phyloP scores from a whole-genome alignment of 2,888 invertebrate genomes.

The Limulus polyphemus region DNA sequence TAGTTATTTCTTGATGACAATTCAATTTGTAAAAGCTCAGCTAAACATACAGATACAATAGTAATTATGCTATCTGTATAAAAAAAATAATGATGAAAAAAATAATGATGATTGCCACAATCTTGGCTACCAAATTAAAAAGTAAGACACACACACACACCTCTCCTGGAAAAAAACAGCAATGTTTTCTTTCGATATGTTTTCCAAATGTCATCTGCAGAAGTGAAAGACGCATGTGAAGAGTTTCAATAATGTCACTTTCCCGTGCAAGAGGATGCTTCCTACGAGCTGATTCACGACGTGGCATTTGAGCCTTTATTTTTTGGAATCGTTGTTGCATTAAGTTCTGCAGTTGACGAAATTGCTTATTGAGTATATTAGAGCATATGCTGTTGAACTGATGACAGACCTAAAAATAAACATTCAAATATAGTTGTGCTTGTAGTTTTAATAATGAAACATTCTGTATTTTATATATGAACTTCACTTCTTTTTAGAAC shows the following conservation, averaged over 20 bases:
- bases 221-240: constrained; percentile 79
- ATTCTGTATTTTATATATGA: too few species aligned
- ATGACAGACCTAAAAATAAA: constrained; percentile 55
- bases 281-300: constrained; percentile 76
- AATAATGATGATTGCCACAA: neutral
- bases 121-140: neutral
- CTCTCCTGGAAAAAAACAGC: constrained; percentile 90
- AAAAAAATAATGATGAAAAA: neutral
- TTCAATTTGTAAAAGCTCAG: too few species aligned
- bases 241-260: constrained; percentile 81
- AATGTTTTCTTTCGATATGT: constrained; percentile 82
- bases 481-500: too few species aligned
- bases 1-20: too few species aligned
- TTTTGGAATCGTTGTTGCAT: constrained; percentile 71
- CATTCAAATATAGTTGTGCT: constrained; percentile 2
- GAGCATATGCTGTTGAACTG: constrained; percentile 68
- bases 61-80: too few species aligned
- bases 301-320: constrained; percentile 81
- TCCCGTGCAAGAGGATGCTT: constrained; percentile 82
- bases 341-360: constrained; percentile 68
- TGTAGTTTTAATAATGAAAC: neutral
- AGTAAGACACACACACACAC: too few species aligned
- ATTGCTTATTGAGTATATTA: constrained; percentile 66
- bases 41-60: too few species aligned
- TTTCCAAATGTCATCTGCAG: constrained; percentile 90